These are phyloP conservation scores for Damaliscus lunatus DNA, from an alignment of 2,113 vertebrate genomes.

Conservation along the genomic window DNA sequence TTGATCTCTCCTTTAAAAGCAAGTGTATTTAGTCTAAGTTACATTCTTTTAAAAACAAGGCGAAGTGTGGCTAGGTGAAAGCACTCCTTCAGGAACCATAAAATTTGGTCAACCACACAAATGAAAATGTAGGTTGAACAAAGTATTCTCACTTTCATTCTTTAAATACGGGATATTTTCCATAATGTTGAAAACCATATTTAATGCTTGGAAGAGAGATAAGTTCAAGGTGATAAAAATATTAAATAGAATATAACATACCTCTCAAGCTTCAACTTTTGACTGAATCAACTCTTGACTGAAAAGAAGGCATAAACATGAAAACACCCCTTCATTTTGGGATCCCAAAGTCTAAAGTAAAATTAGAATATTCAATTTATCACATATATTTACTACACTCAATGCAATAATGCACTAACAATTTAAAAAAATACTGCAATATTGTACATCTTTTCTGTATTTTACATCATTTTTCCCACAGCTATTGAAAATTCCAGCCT, in stretches of 20 bases:
- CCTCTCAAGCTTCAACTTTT: constrained; percentile 59
- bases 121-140: neutral
- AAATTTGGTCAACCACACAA: neutral
- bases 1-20: neutral
- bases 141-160: neutral
- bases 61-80: neutral
- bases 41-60: neutral
- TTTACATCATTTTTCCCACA: neutral
- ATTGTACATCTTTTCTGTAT: constrained; percentile 14
- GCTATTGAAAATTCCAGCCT: neutral
- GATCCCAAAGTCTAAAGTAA: constrained; percentile 54
- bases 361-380: constrained; percentile 18
- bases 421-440: constrained; percentile 4
- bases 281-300: constrained; percentile 39
- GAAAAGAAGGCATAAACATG: constrained; percentile 48
- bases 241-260: constrained; percentile 65
- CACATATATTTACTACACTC: constrained; percentile 17
- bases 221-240: constrained; percentile 67
- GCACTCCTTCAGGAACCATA: neutral
- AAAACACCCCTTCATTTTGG: constrained; percentile 58
- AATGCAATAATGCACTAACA: constrained; percentile 50
- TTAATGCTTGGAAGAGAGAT: constrained; percentile 66
- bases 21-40: neutral
- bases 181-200: constrained; percentile 40
- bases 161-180: neutral